Evolutionary conservation across 2,888 invertebrate species (phyloP), one percentile per base, ranked within the genome.

Genomic region (Dryococelus australis): DNA sequence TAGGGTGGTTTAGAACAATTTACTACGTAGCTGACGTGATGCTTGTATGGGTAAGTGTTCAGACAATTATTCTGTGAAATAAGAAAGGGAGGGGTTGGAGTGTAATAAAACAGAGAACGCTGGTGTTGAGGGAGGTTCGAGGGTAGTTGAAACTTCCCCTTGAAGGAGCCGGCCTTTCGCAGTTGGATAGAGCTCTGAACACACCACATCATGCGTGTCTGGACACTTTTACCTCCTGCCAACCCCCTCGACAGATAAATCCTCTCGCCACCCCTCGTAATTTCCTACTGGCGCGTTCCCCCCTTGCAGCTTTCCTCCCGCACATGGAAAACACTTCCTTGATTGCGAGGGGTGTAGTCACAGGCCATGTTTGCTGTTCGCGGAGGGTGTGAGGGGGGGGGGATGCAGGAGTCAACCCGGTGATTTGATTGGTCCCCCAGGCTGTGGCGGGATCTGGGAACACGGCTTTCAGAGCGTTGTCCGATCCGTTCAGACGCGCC

Each of bases 241-340:
- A 65, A 65, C 8, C 65, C 65, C 65, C 65, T 65, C 65, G 65
- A 8, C 65, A 65, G 65, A 65, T 65, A 65, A 65, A 65, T 65
- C 65, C 65, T 65, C 65, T 24, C 65, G 24, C 65, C n/a, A 9
- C 16, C 65, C 65, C n/a, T 10, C 16, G 65, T n/a, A 65, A 65
- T 65, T 65, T 65, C 65, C 65, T 65, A 65, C 65, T n/a, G 65
- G 13, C n/a, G 24, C 6, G 20, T 16, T 3, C n/a, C 65, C 65
- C 65, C 51, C 12, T 5, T 8, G 20, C 51, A 1, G 16, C 47
- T 47, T 47, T 16, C 47, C 65, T 1, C 65, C 24, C 20, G 65
- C 65, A 65, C n/a, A n/a, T n/a, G 16, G 65, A 65, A 65, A 65
- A 65, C 65, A 65, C 65, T 65, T 65, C 65, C 65, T 65, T 65